Evolutionary conservation across 2,113 vertebrate species (phyloP), one percentile per base, ranked within the genome.

Genomic region (Rhinopithecus roxellana): DNA sequence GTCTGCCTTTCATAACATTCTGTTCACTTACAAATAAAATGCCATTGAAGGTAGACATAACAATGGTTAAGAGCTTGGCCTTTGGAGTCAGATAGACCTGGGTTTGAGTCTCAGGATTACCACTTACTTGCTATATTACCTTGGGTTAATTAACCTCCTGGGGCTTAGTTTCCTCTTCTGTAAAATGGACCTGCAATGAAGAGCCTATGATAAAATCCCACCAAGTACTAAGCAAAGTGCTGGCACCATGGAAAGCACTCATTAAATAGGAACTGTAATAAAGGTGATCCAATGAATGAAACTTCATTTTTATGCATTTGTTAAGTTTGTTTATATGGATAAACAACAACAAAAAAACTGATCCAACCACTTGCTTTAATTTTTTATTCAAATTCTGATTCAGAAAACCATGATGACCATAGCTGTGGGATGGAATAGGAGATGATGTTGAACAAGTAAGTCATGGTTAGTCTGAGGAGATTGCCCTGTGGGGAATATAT

Each of bases 11-110:
- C 43, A 61, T 5, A 94, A 77, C 43, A 72, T 81, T 95, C 74
- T 82, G 32, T 77, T 89, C 14, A 80, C 30, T 95, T 61, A 85
- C 17, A 38, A 97, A 69, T 94, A 97, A 97, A 96, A 94, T n/a
- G 67, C 13, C 23, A 91, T 30, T 40, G 16, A 90, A 93, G 35
- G 72, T 50, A 97, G n/a, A 85, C 52, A 84, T 82, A 96, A 83
- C 11, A 50, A 89, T 50, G 43, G 57, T 61, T 81, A 89, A 91
- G 50, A 90, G 11, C 6, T 61, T 95, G 35, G 30, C 8, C 14
- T 91, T 78, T 86, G 35, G 74, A 85, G 72, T 94, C n/a, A 94
- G 50, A 81, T 1, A 93, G 32, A 94, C 77, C 57, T 91, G 59
- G 52, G 43, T 94, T 86, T 95, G 72, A 88, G 35, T 74, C 40